These are phyloP conservation scores for Typhlomys cinereus DNA, from an alignment of 2,113 vertebrate species.

Conservation along the genomic window DNA sequence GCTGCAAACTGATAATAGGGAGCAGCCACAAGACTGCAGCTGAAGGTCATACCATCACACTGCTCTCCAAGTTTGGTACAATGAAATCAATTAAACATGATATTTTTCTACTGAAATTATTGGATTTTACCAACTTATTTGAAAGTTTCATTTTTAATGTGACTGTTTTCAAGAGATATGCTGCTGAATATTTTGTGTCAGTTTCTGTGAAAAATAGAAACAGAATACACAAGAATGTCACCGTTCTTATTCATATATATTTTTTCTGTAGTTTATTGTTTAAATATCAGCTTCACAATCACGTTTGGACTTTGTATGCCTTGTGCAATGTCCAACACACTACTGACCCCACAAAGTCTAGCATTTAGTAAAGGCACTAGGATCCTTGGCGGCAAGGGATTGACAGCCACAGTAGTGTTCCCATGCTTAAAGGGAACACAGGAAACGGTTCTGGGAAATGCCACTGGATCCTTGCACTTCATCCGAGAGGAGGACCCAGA, in stretches of 20 bases:
- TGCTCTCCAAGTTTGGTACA: slow-evolving; percentile 47
- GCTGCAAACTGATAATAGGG: slow-evolving; percentile 66
- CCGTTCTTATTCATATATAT: background rate
- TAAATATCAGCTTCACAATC: no score
- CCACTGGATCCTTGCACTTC: no score
- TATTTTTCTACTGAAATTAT: slow-evolving; percentile 59
- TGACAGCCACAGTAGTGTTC: no score
- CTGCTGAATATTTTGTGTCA: background rate
- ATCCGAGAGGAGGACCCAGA: no score
- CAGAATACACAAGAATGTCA: background rate
- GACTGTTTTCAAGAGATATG: background rate
- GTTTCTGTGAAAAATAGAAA: background rate
- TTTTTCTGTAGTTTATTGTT: background rate
- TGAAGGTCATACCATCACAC: slow-evolving; percentile 66
- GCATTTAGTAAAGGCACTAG: no score
- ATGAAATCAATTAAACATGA: slow-evolving; percentile 59
- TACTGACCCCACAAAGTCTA: no score
- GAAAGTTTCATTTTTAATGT: background rate
- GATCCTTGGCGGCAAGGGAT: no score
- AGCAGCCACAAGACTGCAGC: slow-evolving; percentile 13
- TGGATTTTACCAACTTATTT: background rate
- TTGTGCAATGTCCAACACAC: no score
- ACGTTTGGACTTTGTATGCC: no score
- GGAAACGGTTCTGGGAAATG: no score
- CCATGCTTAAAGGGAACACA: no score